Percentiles rank a stretch among this genome's conserved stretches.
These are phyloP conservation scores for Diceros bicornis DNA, from an alignment of 2,797 vertebrate genomes.

Conservation along the genomic window DNA sequence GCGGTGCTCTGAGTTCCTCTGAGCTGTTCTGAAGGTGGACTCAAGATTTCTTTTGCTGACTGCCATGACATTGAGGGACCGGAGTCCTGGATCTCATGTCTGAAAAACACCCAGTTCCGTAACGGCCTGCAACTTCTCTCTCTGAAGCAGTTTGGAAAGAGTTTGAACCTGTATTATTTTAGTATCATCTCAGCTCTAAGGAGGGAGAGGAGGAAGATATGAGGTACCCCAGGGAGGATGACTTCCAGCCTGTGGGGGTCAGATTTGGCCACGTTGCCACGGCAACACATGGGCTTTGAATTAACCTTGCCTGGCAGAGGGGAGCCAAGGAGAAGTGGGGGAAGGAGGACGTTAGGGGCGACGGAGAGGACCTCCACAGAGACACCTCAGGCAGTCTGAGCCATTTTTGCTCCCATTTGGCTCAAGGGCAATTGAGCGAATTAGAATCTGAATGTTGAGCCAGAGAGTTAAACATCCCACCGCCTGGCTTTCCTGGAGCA, in stretches of 20 bases:
- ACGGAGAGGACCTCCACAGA: background rate
- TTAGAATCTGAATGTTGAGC: too few relatives aligned
- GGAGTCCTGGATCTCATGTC: background rate
- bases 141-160: background rate
- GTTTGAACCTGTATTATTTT: background rate
- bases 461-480: too few relatives aligned
- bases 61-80: background rate
- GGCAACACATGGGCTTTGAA: background rate
- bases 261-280: background rate
- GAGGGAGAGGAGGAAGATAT: background rate
- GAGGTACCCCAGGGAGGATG: background rate
- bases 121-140: background rate
- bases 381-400: background rate
- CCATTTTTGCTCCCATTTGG: background rate
- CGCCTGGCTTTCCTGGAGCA: background rate
- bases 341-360: fast-evolving
- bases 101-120: background rate
- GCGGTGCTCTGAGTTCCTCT: background rate
- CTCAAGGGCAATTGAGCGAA: background rate
- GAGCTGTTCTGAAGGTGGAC: background rate
- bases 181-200: fast-evolving
- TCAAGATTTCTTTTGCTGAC: background rate
- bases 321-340: background rate
- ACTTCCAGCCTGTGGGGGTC: background rate
- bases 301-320: background rate